Evolutionary conservation across 2,888 invertebrate species (phyloP).

Genomic region (Strigamia crassipes): DNA sequence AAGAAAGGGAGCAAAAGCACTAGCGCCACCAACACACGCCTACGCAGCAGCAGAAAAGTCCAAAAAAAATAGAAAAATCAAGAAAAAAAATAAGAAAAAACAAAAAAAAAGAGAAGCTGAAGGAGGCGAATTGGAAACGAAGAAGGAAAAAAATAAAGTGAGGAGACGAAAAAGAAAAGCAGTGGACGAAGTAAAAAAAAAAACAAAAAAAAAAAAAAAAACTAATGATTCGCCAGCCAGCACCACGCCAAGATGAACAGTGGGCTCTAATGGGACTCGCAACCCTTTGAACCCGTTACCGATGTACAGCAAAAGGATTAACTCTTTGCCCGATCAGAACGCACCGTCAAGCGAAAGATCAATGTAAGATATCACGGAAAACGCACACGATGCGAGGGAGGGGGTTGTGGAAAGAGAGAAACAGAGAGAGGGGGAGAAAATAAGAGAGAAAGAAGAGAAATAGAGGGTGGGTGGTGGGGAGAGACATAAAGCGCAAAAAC

Average conservation of each 20-base stretch:
- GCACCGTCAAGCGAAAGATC: conserved; percentile 38
- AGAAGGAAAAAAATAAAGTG: conserved; percentile 27
- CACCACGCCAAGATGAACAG: conserved; percentile 42
- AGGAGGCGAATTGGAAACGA: conserved; percentile 42
- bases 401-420: not conserved
- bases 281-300: conserved; percentile 40
- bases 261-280: conserved; percentile 40
- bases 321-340: conserved; percentile 38
- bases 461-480: not conserved
- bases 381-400: conserved; percentile 2
- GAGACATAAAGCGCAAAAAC: conserved; percentile 36
- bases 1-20: conserved; percentile 6
- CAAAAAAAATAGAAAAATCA: conserved; percentile 10
- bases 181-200: conserved; percentile 23
- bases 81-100: not conserved
- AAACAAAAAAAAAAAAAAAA: not conserved
- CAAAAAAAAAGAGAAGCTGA: conserved; percentile 15
- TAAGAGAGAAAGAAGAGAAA: not conserved
- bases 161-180: conserved; percentile 40
- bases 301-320: conserved; percentile 14
- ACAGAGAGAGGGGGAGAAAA: not conserved
- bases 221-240: conserved; percentile 42
- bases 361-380: conserved; percentile 40
- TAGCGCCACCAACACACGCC: conserved; percentile 36
- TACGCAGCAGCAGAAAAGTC: conserved; percentile 38